Conservation (phyloP, 2,888 invertebrate species). For the Sesia apiformis region DNA sequence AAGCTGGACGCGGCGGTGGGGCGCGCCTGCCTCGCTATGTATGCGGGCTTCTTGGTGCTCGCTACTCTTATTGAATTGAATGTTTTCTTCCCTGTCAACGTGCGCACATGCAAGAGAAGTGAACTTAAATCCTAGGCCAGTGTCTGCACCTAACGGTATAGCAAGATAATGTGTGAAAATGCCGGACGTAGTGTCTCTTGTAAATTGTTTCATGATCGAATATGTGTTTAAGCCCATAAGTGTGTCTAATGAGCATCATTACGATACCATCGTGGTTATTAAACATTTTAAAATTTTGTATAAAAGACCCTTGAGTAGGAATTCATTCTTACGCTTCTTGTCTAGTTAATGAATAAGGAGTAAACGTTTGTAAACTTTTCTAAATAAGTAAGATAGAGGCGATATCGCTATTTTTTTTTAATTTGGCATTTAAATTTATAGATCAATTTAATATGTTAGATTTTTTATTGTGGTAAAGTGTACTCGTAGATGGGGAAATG, state of each 20-base stretch:
- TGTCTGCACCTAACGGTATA: slow-evolving; percentile 23
- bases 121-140: slow-evolving; percentile 49
- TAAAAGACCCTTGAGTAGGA: no score
- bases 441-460: no score
- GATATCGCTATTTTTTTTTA: no score
- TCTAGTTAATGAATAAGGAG: no score
- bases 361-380: no score
- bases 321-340: no score
- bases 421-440: no score
- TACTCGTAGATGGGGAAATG: no score
- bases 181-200: slow-evolving; percentile 24
- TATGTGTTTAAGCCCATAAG: slow-evolving; percentile 19
- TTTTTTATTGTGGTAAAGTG: no score
- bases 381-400: no score
- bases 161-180: slow-evolving; percentile 18
- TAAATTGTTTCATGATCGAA: slow-evolving; percentile 15
- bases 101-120: slow-evolving; percentile 85
- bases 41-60: slow-evolving; percentile 88
- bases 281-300: no score
- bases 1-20: slow-evolving; percentile 90
- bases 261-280: not conserved
- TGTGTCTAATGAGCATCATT: slow-evolving; percentile 17
- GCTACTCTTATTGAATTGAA: slow-evolving; percentile 94
- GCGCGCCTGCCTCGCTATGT: slow-evolving; percentile 88
- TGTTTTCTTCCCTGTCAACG: slow-evolving; percentile 93